These are phyloP conservation scores for Nemopilema nomurai DNA, from an alignment of 30 jellyfish, hydroid and myxozoan species.

Conservation along the genomic window DNA sequence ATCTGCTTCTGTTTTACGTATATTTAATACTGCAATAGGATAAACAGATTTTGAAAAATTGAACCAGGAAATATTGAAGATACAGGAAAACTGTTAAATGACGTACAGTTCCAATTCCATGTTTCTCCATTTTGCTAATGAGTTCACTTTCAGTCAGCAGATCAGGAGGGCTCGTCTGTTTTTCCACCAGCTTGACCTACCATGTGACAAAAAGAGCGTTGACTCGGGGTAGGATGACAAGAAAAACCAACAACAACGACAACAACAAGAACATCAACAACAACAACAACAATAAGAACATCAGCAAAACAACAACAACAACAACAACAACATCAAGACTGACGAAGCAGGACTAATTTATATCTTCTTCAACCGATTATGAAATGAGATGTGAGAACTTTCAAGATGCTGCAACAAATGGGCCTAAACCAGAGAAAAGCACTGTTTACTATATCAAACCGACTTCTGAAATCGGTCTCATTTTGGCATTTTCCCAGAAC, in stretches of 20 bases:
- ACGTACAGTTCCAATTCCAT: slow-evolving; percentile 95
- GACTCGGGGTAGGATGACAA: background rate
- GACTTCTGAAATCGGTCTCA: too few relatives aligned
- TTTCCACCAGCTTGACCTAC: slow-evolving; percentile 77
- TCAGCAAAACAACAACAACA: too few relatives aligned
- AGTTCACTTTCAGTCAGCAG: slow-evolving; percentile 92
- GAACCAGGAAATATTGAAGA: background rate
- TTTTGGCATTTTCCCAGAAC: background rate
- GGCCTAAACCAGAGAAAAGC: too few relatives aligned
- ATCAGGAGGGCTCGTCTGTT: slow-evolving; percentile 86
- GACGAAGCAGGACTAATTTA: too few relatives aligned
- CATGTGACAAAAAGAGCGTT: background rate
- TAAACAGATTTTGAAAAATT: background rate
- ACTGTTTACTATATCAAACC: too few relatives aligned
- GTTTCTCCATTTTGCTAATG: slow-evolving; percentile 92
- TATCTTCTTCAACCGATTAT: too few relatives aligned
- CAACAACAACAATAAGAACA: too few relatives aligned
- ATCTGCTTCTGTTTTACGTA: background rate
- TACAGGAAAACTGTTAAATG: background rate
- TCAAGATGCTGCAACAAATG: too few relatives aligned
- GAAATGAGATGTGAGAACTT: too few relatives aligned
- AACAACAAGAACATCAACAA: too few relatives aligned
- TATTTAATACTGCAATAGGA: background rate
- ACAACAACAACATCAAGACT: too few relatives aligned
- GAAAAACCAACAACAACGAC: too few relatives aligned